phyloP scores from a whole-genome alignment of 2,888 invertebrate genomes.

The Laspeyria flexula region DNA sequence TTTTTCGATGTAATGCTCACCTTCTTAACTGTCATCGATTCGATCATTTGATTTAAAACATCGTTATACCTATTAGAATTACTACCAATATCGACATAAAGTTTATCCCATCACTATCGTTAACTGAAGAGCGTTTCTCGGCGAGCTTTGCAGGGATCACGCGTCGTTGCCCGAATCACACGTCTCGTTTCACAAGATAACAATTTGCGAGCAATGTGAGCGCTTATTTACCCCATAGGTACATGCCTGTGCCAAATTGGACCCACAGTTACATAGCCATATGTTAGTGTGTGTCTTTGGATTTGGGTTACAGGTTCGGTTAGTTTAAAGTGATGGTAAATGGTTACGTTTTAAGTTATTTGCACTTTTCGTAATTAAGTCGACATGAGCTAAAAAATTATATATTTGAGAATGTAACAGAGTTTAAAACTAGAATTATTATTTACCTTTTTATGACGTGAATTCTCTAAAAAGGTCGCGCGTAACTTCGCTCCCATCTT shows the following conservation, averaged over 20 bases:
- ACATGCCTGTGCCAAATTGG: slow-evolving; percentile 78
- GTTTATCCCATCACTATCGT: slow-evolving; percentile 61
- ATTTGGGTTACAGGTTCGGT: slow-evolving; percentile 42
- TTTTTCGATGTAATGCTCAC: too few relatives aligned
- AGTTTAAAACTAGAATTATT: too few relatives aligned
- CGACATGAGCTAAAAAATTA: too few relatives aligned
- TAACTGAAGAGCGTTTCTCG: slow-evolving; percentile 76
- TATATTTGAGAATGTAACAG: too few relatives aligned
- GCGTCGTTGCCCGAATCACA: slow-evolving; percentile 84
- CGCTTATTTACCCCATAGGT: slow-evolving; percentile 77
- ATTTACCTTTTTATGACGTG: too few relatives aligned
- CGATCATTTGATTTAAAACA: too few relatives aligned
- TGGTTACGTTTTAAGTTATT: too few relatives aligned
- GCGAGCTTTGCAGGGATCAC: slow-evolving; percentile 72
- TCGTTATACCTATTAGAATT: neutral
- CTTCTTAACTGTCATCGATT: too few relatives aligned
- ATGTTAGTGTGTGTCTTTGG: slow-evolving; percentile 33
- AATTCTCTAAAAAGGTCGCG: too few relatives aligned
- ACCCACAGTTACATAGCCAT: slow-evolving; percentile 47
- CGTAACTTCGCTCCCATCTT: too few relatives aligned
- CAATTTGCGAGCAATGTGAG: slow-evolving; percentile 83
- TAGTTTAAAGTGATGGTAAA: slow-evolving; percentile 6
- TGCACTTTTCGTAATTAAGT: too few relatives aligned
- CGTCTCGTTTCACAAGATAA: slow-evolving; percentile 86
- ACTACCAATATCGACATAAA: slow-evolving; percentile 21